A percentile compares a stretch with the other conserved stretches of the same genome.
These are phyloP conservation scores for Nemapogon koenigi DNA, from an alignment of 2,888 invertebrate species.

Conservation along the genomic window DNA sequence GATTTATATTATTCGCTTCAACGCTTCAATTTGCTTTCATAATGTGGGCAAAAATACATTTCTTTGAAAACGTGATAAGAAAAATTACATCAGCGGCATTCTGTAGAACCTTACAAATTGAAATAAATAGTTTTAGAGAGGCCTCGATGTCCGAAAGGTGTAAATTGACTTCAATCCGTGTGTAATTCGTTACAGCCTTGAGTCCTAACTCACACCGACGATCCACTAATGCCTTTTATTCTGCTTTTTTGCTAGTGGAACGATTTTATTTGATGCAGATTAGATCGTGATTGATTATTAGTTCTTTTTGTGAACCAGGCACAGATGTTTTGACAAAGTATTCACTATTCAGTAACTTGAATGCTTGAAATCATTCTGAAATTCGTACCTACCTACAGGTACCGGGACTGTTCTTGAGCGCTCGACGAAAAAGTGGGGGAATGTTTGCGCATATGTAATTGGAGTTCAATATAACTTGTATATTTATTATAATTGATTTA, in stretches of 20 bases:
- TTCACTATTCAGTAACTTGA: no score
- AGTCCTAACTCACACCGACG: conserved; percentile 18
- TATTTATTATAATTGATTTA: no score
- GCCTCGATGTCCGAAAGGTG: conserved; percentile 6
- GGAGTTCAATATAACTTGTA: no score
- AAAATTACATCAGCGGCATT: no score
- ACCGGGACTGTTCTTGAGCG: no score
- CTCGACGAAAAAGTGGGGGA: not conserved
- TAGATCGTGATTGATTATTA: conserved; percentile 11
- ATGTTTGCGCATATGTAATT: not conserved
- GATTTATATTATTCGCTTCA: no score
- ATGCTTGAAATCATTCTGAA: no score
- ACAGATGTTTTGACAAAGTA: not conserved
- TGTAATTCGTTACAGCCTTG: conserved; percentile 27
- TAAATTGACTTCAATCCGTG: conserved; percentile 10
- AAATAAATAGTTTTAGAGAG: no score
- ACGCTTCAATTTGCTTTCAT: no score
- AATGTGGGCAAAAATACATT: no score
- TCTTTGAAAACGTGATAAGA: no score
- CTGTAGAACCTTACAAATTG: conserved; percentile 25
- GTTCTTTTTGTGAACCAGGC: not conserved
- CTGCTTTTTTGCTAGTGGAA: conserved; percentile 24
- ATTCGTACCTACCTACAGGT: no score
- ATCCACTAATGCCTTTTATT: conserved; percentile 1
- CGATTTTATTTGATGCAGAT: conserved; percentile 36